phyloP scores from a whole-genome alignment of 2,797 vertebrate species.

The Varecia variegata region DNA sequence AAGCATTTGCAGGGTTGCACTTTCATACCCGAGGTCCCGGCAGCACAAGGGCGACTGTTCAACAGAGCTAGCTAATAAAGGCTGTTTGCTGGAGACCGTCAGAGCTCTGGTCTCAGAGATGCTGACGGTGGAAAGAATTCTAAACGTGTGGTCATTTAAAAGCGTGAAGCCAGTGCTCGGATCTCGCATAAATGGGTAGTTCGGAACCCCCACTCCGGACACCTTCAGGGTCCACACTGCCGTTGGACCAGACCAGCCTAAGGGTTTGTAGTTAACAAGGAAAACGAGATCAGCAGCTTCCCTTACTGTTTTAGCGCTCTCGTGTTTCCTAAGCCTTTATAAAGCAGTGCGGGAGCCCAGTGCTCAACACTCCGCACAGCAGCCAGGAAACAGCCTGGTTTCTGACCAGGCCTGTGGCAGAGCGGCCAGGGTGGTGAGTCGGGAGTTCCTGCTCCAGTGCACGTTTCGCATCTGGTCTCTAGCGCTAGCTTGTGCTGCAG shows the following conservation, averaged over 20 bases:
- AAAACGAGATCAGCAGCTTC: neutral
- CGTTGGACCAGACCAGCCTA: accelerated
- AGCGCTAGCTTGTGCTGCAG: accelerated
- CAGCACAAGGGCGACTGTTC: accelerated
- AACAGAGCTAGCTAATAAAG: neutral
- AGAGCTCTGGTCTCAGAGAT: neutral
- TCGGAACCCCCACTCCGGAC: accelerated
- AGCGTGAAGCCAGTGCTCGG: accelerated
- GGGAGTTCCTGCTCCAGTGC: accelerated
- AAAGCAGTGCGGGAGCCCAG: accelerated
- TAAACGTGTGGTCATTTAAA: accelerated
- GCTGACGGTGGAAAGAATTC: accelerated
- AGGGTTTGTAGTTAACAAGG: neutral
- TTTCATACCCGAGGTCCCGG: neutral
- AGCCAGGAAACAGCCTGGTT: neutral
- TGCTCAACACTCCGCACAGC: accelerated
- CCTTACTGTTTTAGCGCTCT: neutral
- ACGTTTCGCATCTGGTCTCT: accelerated
- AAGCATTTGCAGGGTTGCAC: neutral
- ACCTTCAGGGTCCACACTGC: accelerated
- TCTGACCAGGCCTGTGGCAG: accelerated
- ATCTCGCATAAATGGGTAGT: neutral
- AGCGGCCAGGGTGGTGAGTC: neutral
- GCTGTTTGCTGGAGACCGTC: neutral
- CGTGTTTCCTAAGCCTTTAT: neutral